Percentiles rank a stretch among this genome's conserved stretches.
Evolutionary conservation across 2,888 invertebrate species (phyloP).

Genomic region (Petrolisthes manimaculis): DNA sequence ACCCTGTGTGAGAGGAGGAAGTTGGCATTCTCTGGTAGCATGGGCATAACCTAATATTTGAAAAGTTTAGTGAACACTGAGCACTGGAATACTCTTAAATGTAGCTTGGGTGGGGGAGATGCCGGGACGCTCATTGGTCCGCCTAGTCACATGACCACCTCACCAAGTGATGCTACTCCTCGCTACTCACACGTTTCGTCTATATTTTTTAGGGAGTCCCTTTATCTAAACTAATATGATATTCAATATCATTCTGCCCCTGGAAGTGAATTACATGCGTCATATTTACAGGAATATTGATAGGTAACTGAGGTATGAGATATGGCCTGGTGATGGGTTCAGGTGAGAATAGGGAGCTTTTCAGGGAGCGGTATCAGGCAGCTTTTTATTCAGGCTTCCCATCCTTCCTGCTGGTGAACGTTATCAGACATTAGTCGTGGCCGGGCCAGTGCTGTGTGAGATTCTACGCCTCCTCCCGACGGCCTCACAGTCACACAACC

Average conservation of each 20-base stretch:
- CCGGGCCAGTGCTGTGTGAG: slow-evolving; percentile 16
- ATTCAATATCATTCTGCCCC: neutral
- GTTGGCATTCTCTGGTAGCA: too few relatives aligned
- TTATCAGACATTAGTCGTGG: slow-evolving; percentile 36
- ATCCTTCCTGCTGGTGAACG: slow-evolving; percentile 27
- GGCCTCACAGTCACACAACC: slow-evolving; percentile 23
- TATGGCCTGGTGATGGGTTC: slow-evolving; percentile 15
- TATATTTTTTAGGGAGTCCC: neutral
- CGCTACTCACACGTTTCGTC: slow-evolving; percentile 2
- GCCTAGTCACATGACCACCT: slow-evolving; percentile 26
- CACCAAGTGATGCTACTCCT: slow-evolving; percentile 15
- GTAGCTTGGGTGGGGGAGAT: slow-evolving; percentile 6
- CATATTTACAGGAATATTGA: neutral
- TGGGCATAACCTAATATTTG: neutral
- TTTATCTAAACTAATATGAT: neutral
- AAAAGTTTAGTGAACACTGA: neutral
- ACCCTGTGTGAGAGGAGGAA: too few relatives aligned
- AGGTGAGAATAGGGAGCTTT: slow-evolving; percentile 26
- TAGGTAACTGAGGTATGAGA: neutral
- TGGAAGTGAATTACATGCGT: neutral
- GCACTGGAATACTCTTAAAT: neutral
- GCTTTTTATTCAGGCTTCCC: neutral
- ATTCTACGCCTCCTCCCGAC: slow-evolving; percentile 10
- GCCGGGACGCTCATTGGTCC: slow-evolving; percentile 15
- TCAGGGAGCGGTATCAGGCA: slow-evolving; percentile 16